phyloP scores from a whole-genome alignment of 1,140 invertebrate species.

The Neodiprion fabricii region DNA sequence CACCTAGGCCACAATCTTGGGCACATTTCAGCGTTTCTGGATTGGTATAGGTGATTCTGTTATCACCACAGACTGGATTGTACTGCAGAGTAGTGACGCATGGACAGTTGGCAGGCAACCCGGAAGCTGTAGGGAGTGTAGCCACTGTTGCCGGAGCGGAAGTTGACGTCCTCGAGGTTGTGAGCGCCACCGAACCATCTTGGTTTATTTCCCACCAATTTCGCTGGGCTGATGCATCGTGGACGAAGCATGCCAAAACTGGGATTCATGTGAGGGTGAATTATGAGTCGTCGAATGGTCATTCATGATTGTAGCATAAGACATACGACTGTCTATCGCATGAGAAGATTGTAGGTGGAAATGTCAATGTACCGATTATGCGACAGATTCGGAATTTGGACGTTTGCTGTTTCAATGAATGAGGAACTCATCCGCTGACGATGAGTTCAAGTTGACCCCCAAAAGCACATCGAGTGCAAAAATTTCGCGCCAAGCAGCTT shows the following conservation, averaged over 20 bases:
- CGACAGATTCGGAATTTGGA: no score
- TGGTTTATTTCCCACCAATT: not conserved
- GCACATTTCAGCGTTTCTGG: constrained; percentile 38
- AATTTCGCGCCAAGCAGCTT: no score
- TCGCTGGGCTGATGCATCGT: not conserved
- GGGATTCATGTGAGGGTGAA: not conserved
- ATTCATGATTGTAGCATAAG: not conserved
- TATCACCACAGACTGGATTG: constrained; percentile 48
- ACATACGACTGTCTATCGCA: not conserved
- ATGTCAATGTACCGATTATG: not conserved
- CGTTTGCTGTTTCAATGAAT: no score
- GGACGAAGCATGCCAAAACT: not conserved
- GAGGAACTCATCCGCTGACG: no score
- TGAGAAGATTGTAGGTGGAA: not conserved
- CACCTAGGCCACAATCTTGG: constrained; percentile 33
- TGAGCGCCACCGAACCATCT: not conserved
- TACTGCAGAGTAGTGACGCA: not conserved
- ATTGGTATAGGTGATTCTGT: constrained; percentile 52
- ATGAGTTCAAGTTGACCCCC: no score
- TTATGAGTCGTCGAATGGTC: not conserved
- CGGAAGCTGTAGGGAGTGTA: constrained; percentile 32
- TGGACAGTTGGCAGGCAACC: not conserved
- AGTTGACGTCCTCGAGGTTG: not conserved
- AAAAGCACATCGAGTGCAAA: no score
- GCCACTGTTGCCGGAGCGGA: not conserved